Percentiles rank a stretch among this genome's conserved stretches.
These are phyloP conservation scores for Chlamydotis undulata DNA, from an alignment of 2,113 vertebrate species.

Conservation along the genomic window DNA sequence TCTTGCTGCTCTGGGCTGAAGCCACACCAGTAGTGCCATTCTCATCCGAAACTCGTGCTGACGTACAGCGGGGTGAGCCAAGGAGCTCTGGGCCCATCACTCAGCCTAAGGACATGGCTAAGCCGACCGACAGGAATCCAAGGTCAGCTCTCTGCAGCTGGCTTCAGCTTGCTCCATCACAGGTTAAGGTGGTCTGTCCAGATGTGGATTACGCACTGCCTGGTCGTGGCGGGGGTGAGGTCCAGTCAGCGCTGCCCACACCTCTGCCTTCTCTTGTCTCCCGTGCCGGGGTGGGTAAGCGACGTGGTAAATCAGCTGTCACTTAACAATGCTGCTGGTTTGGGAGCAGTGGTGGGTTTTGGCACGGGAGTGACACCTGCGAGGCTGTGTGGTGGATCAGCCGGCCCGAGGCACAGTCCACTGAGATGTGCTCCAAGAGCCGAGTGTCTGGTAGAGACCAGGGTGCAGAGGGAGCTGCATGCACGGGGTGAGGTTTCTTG, in stretches of 20 bases:
- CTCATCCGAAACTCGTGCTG: no score
- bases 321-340: slow-evolving; percentile 13
- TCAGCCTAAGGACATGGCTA: no score
- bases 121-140: no score
- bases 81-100: no score
- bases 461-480: neutral
- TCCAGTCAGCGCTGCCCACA: neutral
- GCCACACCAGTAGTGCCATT: no score
- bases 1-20: no score
- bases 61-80: no score
- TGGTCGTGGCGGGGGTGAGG: neutral
- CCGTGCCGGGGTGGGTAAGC: neutral
- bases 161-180: no score
- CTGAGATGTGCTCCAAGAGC: neutral
- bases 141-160: no score
- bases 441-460: rapidly evolving
- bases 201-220: rapidly evolving
- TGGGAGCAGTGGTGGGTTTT: rapidly evolving
- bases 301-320: slow-evolving; percentile 21
- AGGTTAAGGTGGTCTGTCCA: neutral
- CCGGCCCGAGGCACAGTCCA: rapidly evolving
- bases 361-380: rapidly evolving
- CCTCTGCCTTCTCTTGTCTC: neutral
- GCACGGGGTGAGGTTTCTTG: rapidly evolving
- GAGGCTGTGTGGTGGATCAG: neutral